Evolutionary conservation across 2,113 vertebrate genomes (phyloP).

Genomic region (Phylloscopus whistleri): DNA sequence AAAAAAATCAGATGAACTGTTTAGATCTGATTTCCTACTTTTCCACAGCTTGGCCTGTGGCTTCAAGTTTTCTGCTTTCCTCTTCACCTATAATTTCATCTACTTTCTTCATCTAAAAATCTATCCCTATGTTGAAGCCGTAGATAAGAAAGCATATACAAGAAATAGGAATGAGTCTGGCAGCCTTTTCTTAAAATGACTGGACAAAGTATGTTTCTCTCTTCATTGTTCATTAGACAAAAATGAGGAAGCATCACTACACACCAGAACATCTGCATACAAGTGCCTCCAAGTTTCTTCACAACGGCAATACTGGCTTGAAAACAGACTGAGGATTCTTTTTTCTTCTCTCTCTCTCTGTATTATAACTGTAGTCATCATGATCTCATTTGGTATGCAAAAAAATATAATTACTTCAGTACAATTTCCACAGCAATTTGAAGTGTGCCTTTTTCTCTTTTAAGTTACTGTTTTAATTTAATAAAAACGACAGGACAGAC

Average conservation of each 20-base stretch:
- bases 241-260: neutral
- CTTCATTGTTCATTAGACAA: neutral
- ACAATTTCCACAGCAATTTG: constrained; percentile 31
- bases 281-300: neutral
- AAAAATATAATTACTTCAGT: neutral
- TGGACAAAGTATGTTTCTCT: neutral
- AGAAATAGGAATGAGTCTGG: neutral
- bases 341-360: neutral
- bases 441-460: neutral
- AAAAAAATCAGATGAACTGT: neutral
- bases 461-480: neutral
- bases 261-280: neutral
- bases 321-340: neutral
- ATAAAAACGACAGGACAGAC: neutral
- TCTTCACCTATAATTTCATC: neutral
- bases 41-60: neutral
- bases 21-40: neutral
- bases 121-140: neutral
- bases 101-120: neutral
- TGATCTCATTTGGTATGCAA: constrained; percentile 28
- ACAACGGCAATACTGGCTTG: neutral
- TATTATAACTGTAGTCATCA: neutral
- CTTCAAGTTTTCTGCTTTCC: neutral
- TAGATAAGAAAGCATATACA: neutral
- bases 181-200: neutral